These are phyloP conservation scores for Gonocerus acuteangulatus DNA, from an alignment of 2,888 invertebrate species.

Conservation along the genomic window DNA sequence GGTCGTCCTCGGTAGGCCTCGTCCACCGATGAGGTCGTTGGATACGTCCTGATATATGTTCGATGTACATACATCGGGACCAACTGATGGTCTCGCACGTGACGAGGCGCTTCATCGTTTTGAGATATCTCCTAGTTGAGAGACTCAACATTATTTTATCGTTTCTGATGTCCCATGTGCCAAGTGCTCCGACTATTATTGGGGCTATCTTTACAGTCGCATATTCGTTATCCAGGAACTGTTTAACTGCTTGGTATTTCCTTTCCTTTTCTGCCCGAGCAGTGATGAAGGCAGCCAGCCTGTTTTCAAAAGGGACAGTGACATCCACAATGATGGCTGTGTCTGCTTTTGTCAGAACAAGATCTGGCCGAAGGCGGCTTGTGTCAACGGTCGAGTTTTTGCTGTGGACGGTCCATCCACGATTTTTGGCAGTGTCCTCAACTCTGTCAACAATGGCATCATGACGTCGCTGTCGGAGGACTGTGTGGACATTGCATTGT, in stretches of 20 bases:
- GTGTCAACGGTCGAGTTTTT: conserved; percentile 7
- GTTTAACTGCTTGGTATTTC: not conserved
- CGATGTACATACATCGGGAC: conserved; percentile 23
- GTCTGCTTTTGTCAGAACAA: not conserved
- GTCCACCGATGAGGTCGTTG: no score
- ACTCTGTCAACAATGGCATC: conserved; percentile 9
- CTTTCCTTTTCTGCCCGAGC: not conserved
- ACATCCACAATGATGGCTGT: not conserved
- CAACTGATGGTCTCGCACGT: conserved; percentile 1
- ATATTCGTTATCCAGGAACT: not conserved
- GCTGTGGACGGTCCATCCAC: not conserved
- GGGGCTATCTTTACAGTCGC: not conserved
- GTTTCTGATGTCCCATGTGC: not conserved
- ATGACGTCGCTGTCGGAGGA: conserved; percentile 10
- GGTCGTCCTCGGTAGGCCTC: no score
- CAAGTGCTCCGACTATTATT: not conserved
- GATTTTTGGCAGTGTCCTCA: not conserved
- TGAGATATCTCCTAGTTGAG: not conserved
- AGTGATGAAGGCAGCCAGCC: not conserved
- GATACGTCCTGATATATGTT: no score
- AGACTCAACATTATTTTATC: not conserved
- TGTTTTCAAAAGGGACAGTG: not conserved
- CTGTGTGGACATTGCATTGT: conserved; percentile 20
- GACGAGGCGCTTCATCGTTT: not conserved
- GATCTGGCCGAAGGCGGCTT: conserved; percentile 11